Evolutionary conservation across 1,140 invertebrate genomes (phyloP).

Genomic region (Drosophila sechellia): DNA sequence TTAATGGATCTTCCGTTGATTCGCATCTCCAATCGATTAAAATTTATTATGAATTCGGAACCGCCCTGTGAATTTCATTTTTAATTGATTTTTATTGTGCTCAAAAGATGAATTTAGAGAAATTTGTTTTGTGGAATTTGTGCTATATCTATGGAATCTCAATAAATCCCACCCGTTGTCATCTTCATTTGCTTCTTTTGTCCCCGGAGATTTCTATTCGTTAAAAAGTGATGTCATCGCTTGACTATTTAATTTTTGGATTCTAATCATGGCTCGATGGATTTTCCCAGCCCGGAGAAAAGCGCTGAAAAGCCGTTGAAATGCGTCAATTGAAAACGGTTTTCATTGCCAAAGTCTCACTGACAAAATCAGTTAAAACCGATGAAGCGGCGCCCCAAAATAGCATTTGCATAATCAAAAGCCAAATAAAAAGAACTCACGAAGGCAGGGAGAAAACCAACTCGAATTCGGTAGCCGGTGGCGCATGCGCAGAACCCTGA

Average conservation of each 20-base stretch:
- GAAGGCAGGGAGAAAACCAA: constrained; percentile 29
- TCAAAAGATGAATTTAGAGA: constrained; percentile 28
- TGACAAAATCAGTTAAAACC: constrained; percentile 34
- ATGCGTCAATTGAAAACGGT: constrained; percentile 24
- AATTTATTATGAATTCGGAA: constrained; percentile 45
- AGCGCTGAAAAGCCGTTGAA: constrained; percentile 15
- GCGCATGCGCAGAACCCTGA: constrained; percentile 67
- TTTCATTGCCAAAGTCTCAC: constrained; percentile 39
- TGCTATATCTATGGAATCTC: constrained; percentile 20
- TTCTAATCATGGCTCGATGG: constrained; percentile 13
- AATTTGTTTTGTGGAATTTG: constrained; percentile 16
- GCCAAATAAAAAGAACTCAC: constrained; percentile 14
- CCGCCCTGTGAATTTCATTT: constrained; percentile 45
- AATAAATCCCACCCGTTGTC: constrained; percentile 40
- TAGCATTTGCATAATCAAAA: constrained; percentile 47
- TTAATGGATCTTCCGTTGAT: constrained; percentile 56
- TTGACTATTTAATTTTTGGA: constrained; percentile 15
- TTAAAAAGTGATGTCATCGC: constrained; percentile 61
- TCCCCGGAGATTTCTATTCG: constrained; percentile 47
- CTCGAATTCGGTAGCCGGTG: constrained; percentile 58
- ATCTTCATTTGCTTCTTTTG: constrained; percentile 42
- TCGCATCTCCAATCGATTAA: constrained; percentile 47
- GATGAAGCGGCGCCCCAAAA: constrained; percentile 44
- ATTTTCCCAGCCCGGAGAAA: constrained; percentile 48
- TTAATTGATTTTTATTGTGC: constrained; percentile 78